Evolutionary conservation across 1,140 invertebrate genomes (phyloP).

Genomic region (Euwallacea fornicatus): DNA sequence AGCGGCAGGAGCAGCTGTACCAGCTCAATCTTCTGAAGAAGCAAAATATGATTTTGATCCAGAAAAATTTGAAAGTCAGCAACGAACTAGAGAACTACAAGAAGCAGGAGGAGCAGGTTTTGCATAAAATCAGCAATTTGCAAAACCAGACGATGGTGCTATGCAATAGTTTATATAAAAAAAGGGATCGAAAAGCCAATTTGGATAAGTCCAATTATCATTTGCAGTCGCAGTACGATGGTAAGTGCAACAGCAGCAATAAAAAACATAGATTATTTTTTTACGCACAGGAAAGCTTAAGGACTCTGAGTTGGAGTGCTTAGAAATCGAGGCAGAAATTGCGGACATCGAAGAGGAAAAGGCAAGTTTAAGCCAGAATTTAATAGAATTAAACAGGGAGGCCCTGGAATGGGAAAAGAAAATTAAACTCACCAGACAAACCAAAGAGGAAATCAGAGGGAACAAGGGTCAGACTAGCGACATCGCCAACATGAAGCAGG

Average conservation of each 20-base stretch:
- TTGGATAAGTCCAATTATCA: slow-evolving; percentile 64
- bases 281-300: slow-evolving; percentile 48
- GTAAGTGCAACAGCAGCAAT: slow-evolving; percentile 43
- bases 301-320: slow-evolving; percentile 65
- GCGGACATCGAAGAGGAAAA: slow-evolving; percentile 67
- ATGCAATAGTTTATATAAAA: slow-evolving; percentile 62
- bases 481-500: slow-evolving; percentile 71
- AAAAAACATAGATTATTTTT: slow-evolving; percentile 22
- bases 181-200: slow-evolving; percentile 60
- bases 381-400: slow-evolving; percentile 67
- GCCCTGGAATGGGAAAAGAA: slow-evolving; percentile 79
- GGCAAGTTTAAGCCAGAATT: slow-evolving; percentile 60
- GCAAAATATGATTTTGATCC: slow-evolving; percentile 73
- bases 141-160: slow-evolving; percentile 63
- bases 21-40: slow-evolving; percentile 69
- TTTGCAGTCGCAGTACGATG: slow-evolving; percentile 59
- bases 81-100: slow-evolving; percentile 62
- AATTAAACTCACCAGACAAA: slow-evolving; percentile 69
- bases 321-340: slow-evolving; percentile 68
- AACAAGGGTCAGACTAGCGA: slow-evolving; percentile 69
- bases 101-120: slow-evolving; percentile 60
- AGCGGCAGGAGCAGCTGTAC: slow-evolving; percentile 65
- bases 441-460: slow-evolving; percentile 65
- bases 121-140: slow-evolving; percentile 61
- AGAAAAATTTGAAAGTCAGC: slow-evolving; percentile 70